phyloP scores from a whole-genome alignment of 35 echinoderm and acorn worm genomes.

The Holothuria glaberrima region DNA sequence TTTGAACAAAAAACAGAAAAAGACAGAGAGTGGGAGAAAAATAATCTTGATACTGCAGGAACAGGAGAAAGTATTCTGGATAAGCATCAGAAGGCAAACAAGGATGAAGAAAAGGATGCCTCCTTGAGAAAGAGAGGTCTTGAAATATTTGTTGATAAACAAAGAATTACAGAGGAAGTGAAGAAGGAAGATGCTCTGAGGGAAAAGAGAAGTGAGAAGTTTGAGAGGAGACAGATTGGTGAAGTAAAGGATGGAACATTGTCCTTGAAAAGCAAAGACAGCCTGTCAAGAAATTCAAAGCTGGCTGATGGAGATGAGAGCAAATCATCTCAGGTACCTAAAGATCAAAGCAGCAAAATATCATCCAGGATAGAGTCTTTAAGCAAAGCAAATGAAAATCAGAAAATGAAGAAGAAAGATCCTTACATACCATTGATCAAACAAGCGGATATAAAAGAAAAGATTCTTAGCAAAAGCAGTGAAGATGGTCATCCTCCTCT shows the following conservation, averaged over 20 bases:
- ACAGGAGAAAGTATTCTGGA: too few species aligned
- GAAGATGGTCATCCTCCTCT: constrained; percentile 41
- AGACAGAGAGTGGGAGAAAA: too few species aligned
- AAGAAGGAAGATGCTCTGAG: too few species aligned
- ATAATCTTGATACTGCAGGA: too few species aligned
- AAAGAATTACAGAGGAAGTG: too few species aligned
- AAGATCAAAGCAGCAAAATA: constrained; percentile 14
- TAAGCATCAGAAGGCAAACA: too few species aligned
- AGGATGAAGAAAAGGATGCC: too few species aligned
- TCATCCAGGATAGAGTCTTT: constrained; percentile 10
- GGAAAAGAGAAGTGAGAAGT: too few species aligned
- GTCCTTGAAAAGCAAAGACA: not conserved
- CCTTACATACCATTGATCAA: constrained; percentile 15
- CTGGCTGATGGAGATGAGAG: not conserved
- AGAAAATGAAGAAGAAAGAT: constrained; percentile 18
- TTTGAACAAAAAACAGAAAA: too few species aligned
- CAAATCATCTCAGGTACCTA: not conserved
- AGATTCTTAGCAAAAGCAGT: constrained; percentile 31
- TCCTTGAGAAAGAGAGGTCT: too few species aligned
- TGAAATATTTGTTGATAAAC: too few species aligned
- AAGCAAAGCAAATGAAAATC: constrained; percentile 15
- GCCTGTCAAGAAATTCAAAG: not conserved
- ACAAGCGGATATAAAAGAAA: constrained; percentile 43
- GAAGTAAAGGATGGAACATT: not conserved
- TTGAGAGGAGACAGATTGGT: not conserved